phyloP scores from a whole-genome alignment of 1,140 invertebrate genomes.

The Anastrepha ludens region DNA sequence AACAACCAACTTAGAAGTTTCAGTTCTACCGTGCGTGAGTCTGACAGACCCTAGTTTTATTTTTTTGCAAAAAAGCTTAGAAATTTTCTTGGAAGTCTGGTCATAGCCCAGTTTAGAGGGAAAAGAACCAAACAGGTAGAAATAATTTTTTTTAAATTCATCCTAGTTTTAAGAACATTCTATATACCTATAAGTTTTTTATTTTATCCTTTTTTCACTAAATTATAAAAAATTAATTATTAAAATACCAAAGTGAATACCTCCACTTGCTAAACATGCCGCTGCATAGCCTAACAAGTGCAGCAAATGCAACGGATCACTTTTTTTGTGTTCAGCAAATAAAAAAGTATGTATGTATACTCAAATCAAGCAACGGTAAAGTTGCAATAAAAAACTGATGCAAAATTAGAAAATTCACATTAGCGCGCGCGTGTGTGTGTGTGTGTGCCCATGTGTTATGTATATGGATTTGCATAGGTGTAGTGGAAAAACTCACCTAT shows the following conservation, averaged over 20 bases:
- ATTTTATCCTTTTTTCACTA: too few species aligned
- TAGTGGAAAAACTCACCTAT: conserved; percentile 19
- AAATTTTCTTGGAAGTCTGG: neutral
- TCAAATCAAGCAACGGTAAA: conserved; percentile 2
- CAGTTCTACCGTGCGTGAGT: too few species aligned
- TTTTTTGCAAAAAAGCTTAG: neutral
- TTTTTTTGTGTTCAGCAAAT: neutral
- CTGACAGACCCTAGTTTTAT: too few species aligned
- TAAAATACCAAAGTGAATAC: neutral
- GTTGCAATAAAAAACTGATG: neutral
- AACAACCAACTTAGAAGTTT: too few species aligned
- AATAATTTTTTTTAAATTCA: too few species aligned
- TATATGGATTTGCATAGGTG: neutral
- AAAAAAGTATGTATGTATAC: neutral
- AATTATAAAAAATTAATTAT: too few species aligned
- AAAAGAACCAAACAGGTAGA: too few species aligned
- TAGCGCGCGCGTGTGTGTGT: neutral
- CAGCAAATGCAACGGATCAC: neutral
- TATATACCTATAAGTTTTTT: too few species aligned
- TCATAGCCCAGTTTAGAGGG: too few species aligned
- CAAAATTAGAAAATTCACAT: neutral
- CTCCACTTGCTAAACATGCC: neutral
- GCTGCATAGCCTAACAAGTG: neutral
- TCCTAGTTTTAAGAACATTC: too few species aligned
- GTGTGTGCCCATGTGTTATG: neutral